Percentiles rank a stretch among this genome's conserved stretches.
Conservation (phyloP, 2,888 invertebrate genomes). For the Euproctis similis region DNA sequence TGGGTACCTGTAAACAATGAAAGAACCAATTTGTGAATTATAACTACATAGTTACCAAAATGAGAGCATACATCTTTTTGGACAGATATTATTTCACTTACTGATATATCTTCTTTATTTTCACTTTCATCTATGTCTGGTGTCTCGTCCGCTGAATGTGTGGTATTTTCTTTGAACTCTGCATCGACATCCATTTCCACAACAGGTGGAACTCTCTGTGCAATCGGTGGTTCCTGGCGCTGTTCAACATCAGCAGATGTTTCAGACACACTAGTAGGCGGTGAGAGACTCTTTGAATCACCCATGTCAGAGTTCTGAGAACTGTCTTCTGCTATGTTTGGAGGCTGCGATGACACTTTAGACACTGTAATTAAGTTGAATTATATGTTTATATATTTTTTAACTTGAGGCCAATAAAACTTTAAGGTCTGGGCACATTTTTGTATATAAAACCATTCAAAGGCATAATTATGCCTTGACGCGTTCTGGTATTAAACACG, state of each 20-base stretch:
- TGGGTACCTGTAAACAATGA: conserved; percentile 33
- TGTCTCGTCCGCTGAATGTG: conserved; percentile 23
- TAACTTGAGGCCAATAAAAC: too few relatives aligned
- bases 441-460: too few relatives aligned
- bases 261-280: conserved; percentile 53
- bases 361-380: too few relatives aligned
- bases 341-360: conserved; percentile 36
- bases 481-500: too few relatives aligned
- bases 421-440: too few relatives aligned
- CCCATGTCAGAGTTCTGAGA: conserved; percentile 59
- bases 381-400: too few relatives aligned
- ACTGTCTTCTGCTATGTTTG: conserved; percentile 51
- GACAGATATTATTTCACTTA: background rate
- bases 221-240: conserved; percentile 6
- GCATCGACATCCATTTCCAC: conserved; percentile 31
- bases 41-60: too few relatives aligned
- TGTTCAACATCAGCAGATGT: conserved; percentile 41
- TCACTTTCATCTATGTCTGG: conserved; percentile 21
- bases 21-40: conserved; percentile 1
- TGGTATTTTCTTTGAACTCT: conserved; percentile 27
- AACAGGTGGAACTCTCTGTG: background rate
- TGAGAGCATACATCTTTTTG: too few relatives aligned
- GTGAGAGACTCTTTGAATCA: conserved; percentile 54
- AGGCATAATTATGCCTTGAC: too few relatives aligned
- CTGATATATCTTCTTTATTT: conserved; percentile 21